Conservation (phyloP, 2,113 vertebrate species). For the Saccopteryx leptura region DNA sequence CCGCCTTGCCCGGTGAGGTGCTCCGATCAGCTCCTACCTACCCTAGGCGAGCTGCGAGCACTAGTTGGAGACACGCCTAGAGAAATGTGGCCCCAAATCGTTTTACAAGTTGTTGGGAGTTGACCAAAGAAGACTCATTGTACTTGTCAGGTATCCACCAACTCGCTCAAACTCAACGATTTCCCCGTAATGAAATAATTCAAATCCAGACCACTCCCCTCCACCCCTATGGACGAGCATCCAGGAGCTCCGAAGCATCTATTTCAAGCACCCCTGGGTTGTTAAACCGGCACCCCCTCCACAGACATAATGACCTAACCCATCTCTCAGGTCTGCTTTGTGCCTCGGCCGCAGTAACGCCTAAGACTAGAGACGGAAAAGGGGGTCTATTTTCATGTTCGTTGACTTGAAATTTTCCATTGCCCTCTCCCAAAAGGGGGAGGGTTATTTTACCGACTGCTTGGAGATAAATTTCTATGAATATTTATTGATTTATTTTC, state of each 20-base stretch:
- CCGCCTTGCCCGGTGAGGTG: accelerated
- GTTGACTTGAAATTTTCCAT: constrained; percentile 76
- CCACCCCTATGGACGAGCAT: background rate
- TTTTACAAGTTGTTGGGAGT: constrained; percentile 8
- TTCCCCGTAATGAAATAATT: background rate
- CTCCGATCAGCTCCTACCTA: background rate
- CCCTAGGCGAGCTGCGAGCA: accelerated
- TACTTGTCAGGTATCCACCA: background rate
- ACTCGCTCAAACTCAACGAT: background rate
- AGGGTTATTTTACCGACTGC: constrained; percentile 77
- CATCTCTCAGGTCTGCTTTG: background rate
- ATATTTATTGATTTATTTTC: constrained; percentile 93
- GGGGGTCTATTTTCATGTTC: constrained; percentile 44
- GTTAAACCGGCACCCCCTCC: background rate
- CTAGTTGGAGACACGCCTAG: background rate
- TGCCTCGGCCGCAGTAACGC: background rate
- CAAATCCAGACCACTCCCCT: background rate
- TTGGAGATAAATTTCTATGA: constrained; percentile 87
- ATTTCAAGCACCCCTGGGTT: background rate
- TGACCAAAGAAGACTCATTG: background rate
- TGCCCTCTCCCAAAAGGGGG: background rate
- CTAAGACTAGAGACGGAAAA: background rate
- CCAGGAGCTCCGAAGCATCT: background rate
- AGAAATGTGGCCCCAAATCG: background rate
- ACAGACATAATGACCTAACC: background rate